phyloP scores from a whole-genome alignment of 2,797 vertebrate species.

The Agapornis canus region DNA sequence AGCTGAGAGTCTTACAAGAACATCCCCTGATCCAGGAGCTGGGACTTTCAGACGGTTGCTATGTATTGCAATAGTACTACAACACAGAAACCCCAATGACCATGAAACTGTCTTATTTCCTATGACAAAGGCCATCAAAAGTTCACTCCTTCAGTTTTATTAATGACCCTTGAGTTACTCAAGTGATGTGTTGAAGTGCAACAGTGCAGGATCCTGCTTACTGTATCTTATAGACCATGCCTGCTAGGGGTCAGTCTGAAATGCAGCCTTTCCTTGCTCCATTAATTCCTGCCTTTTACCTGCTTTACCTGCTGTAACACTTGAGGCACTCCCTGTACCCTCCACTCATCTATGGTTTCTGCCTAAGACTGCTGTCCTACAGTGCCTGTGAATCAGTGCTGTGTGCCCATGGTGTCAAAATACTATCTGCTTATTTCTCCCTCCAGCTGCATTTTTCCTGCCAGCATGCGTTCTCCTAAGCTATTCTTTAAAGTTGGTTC shows the following conservation, averaged over 20 bases:
- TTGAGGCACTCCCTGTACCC: background rate
- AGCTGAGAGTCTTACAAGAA: background rate
- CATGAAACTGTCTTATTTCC: background rate
- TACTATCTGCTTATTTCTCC: background rate
- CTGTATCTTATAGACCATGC: background rate
- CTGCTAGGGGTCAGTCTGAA: background rate
- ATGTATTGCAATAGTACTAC: background rate
- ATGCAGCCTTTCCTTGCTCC: background rate
- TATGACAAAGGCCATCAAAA: background rate
- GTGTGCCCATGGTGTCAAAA: background rate
- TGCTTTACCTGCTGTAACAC: background rate
- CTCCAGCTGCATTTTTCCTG: background rate
- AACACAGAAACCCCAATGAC: background rate
- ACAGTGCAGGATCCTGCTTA: background rate
- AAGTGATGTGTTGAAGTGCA: background rate
- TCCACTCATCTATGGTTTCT: background rate
- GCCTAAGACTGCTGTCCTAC: background rate
- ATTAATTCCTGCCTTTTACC: background rate
- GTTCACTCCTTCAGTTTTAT: background rate
- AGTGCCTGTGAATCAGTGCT: background rate
- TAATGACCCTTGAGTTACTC: background rate
- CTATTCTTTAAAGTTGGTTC: background rate
- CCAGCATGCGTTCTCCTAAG: background rate
- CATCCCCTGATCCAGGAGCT: background rate
- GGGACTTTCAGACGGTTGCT: background rate